These are phyloP conservation scores for Zosterops lateralis DNA, from an alignment of 2,113 vertebrate species.

Conservation along the genomic window DNA sequence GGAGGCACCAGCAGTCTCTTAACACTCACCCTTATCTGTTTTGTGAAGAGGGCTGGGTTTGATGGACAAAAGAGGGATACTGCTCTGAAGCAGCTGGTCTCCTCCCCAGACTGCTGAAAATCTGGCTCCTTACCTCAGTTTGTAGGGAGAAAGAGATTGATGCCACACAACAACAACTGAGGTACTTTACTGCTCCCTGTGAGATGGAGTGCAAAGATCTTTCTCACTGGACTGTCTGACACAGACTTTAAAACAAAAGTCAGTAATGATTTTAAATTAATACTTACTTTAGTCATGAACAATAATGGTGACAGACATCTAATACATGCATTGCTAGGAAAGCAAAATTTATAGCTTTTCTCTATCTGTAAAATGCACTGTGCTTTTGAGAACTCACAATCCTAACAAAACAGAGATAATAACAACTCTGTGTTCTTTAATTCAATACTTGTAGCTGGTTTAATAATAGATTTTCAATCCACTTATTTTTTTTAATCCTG, in stretches of 20 bases:
- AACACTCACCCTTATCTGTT: not conserved
- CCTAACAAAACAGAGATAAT: constrained; percentile 40
- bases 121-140: not conserved
- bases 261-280: not conserved
- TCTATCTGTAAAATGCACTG: not conserved
- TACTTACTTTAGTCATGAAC: not conserved
- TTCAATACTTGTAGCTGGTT: constrained; percentile 32
- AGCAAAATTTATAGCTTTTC: not conserved
- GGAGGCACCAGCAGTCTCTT: not conserved
- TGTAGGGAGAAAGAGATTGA: not conserved
- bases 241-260: not conserved
- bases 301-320: not conserved
- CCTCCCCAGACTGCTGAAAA: not conserved
- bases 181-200: not conserved
- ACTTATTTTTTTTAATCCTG: constrained; percentile 19
- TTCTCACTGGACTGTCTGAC: not conserved
- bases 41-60: not conserved
- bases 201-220: not conserved
- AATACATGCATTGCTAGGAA: not conserved
- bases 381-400: not conserved
- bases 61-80: not conserved
- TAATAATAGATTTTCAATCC: constrained; percentile 59
- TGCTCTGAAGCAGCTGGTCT: not conserved
- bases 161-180: not conserved
- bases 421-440: constrained; percentile 23